phyloP scores from a whole-genome alignment of 1,140 invertebrate genomes.

The Carposina sasakii region DNA sequence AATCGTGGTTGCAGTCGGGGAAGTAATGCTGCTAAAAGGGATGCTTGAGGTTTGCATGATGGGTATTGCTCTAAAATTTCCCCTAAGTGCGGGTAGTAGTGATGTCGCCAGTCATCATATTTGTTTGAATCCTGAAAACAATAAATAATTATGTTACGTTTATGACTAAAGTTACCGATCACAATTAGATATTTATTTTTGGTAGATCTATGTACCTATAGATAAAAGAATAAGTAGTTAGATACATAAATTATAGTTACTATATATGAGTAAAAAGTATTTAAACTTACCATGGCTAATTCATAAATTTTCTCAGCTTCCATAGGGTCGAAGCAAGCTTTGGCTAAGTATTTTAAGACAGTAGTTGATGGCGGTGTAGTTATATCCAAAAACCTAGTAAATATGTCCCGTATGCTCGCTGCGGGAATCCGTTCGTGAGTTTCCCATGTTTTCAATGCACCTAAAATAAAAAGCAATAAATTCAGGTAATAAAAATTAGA shows the following conservation, averaged over 20 bases:
- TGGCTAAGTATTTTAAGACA: conserved; percentile 86
- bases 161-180: too few relatives aligned
- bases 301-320: conserved; percentile 82
- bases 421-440: conserved; percentile 87
- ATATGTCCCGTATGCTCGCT: conserved; percentile 82
- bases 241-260: too few relatives aligned
- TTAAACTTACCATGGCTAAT: conserved; percentile 81
- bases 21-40: conserved; percentile 87
- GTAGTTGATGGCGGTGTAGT: conserved; percentile 94
- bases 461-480: conserved; percentile 56
- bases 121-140: conserved; percentile 83
- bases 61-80: conserved; percentile 92
- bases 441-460: conserved; percentile 88
- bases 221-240: too few relatives aligned
- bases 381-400: conserved; percentile 91
- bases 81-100: conserved; percentile 86
- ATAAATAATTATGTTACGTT: conserved; percentile 2
- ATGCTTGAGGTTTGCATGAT: conserved; percentile 86
- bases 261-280: too few relatives aligned
- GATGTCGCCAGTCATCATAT: conserved; percentile 96
- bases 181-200: too few relatives aligned
- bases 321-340: conserved; percentile 81
- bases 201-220: too few relatives aligned
- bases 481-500: background rate
- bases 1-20: conserved; percentile 92